Conservation (phyloP, 2,888 invertebrate species). For the Biston betularia region DNA sequence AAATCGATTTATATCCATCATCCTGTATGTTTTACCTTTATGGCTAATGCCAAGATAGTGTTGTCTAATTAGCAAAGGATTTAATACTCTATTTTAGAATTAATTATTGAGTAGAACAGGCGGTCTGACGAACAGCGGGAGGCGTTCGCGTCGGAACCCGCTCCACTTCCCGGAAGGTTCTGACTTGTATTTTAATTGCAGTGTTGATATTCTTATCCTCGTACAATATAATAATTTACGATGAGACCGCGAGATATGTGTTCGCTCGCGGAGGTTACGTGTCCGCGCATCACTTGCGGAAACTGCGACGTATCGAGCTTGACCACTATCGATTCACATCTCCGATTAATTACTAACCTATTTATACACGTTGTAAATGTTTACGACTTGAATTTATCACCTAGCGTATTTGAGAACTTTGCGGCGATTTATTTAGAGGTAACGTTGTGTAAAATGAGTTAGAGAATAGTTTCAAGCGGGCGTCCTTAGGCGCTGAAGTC, state of each 20-base stretch:
- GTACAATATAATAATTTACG: constrained; percentile 58
- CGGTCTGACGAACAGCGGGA: constrained; percentile 52
- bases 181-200: constrained; percentile 69
- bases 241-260: constrained; percentile 47
- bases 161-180: constrained; percentile 74
- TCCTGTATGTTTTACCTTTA: neutral
- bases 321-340: constrained; percentile 47
- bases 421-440: constrained; percentile 42
- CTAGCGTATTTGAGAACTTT: constrained; percentile 42
- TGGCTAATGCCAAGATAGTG: constrained; percentile 16
- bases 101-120: constrained; percentile 40
- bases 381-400: constrained; percentile 49
- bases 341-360: constrained; percentile 45
- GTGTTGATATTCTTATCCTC: constrained; percentile 61
- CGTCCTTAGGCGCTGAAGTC: neutral
- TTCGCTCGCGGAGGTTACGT: constrained; percentile 43
- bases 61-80: constrained; percentile 21
- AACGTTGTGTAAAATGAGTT: constrained; percentile 2
- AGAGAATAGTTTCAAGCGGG: neutral
- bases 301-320: constrained; percentile 43
- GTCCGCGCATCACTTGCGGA: constrained; percentile 56
- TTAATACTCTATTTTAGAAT: constrained; percentile 34
- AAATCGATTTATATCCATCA: neutral
- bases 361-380: constrained; percentile 43
- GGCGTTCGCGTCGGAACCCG: constrained; percentile 44